Evolutionary conservation across 2,797 vertebrate species (phyloP).

Genomic region (Epinephelus malabaricus): DNA sequence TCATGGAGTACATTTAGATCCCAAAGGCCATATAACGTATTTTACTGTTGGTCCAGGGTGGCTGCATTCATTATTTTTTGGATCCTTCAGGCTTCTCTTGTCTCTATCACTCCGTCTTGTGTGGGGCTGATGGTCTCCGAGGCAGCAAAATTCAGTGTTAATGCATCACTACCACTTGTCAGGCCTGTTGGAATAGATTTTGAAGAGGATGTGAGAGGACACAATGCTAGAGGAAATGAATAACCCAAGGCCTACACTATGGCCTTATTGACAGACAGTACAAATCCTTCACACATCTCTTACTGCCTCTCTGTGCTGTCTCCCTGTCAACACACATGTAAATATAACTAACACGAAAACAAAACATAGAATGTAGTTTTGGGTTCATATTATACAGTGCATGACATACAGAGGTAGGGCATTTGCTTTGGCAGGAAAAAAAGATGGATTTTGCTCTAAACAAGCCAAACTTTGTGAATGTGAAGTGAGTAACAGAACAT

Average conservation of each 20-base stretch:
- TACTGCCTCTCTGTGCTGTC: not conserved
- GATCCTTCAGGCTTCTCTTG: slow-evolving; percentile 62
- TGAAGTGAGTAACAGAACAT: not conserved
- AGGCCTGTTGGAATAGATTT: slow-evolving; percentile 70
- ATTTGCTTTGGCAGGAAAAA: not conserved
- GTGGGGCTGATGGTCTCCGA: slow-evolving; percentile 64
- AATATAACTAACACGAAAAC: not conserved
- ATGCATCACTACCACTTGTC: slow-evolving; percentile 81
- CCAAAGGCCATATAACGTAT: slow-evolving; percentile 47
- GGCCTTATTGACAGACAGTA: slow-evolving; percentile 54
- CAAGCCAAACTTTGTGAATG: not conserved
- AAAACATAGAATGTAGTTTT: not conserved
- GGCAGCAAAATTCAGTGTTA: slow-evolving; percentile 70
- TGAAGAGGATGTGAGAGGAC: slow-evolving; percentile 78
- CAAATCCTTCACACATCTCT: slow-evolving; percentile 37
- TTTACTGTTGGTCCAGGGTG: slow-evolving; percentile 45
- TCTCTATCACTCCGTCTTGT: slow-evolving; percentile 65
- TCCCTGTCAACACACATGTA: not conserved
- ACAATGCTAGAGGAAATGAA: slow-evolving; percentile 66
- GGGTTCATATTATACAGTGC: not conserved
- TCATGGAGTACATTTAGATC: slow-evolving; percentile 36
- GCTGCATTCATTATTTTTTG: slow-evolving; percentile 51
- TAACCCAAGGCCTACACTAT: slow-evolving; percentile 46
- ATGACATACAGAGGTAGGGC: not conserved
- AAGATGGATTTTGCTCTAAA: too few relatives aligned